A percentile compares a stretch with the other conserved stretches of the same genome.
Evolutionary conservation across 2,888 invertebrate species (phyloP).

Genomic region (Clepsis dumicolana): DNA sequence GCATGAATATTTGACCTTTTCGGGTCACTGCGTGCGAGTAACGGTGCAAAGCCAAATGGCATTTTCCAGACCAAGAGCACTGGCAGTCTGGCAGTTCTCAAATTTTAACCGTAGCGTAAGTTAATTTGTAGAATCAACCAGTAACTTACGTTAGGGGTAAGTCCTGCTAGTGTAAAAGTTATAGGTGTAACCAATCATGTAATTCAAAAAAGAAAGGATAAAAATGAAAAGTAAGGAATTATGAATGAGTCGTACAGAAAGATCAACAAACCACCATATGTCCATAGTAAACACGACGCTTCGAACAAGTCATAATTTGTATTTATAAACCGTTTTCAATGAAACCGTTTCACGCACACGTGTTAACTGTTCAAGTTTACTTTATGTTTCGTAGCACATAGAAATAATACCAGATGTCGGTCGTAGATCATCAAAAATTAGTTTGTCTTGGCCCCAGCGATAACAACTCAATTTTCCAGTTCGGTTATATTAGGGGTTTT

Average conservation of each 20-base stretch:
- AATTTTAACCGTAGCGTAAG: background rate
- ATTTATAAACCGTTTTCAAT: conserved; percentile 38
- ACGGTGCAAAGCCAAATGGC: background rate
- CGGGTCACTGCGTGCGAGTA: background rate
- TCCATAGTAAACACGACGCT: conserved; percentile 25
- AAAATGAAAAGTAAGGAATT: background rate
- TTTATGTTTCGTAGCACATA: conserved; percentile 62
- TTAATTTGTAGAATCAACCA: background rate
- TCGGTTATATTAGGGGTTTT: conserved; percentile 47
- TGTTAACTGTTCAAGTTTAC: conserved; percentile 64
- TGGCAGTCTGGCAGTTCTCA: background rate
- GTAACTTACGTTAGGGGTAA: background rate
- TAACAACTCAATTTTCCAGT: conserved; percentile 57
- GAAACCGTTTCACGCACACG: conserved; percentile 51
- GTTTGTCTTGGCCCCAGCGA: conserved; percentile 67
- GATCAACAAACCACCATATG: conserved; percentile 32
- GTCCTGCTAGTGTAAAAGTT: background rate
- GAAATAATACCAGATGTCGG: conserved; percentile 70
- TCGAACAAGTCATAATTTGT: conserved; percentile 27
- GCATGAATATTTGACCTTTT: conserved; percentile 13
- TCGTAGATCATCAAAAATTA: conserved; percentile 62
- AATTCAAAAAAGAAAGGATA: background rate
- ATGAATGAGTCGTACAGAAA: conserved; percentile 13
- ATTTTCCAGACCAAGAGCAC: conserved; percentile 8
- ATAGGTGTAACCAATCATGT: too few relatives aligned